phyloP scores from a whole-genome alignment of 2,888 invertebrate genomes.

The Muscina levida region DNA sequence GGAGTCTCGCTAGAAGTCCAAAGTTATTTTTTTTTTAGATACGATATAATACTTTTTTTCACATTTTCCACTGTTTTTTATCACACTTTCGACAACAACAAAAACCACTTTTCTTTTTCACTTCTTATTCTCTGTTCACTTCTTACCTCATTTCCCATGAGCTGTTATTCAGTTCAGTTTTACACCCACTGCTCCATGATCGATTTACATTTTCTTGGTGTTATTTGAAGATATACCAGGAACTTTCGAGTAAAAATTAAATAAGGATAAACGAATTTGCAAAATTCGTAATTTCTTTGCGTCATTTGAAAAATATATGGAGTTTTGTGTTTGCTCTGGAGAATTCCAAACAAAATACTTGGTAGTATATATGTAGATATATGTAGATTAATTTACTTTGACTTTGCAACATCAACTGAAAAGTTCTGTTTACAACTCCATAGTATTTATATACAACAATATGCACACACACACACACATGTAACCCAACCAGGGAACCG shows the following conservation, averaged over 20 bases:
- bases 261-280: neutral
- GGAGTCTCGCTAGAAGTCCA: no score
- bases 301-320: conserved; percentile 14
- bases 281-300: conserved; percentile 21
- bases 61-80: no score
- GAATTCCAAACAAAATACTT: neutral
- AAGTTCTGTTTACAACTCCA: conserved; percentile 60
- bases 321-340: conserved; percentile 5
- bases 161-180: neutral
- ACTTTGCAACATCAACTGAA: conserved; percentile 58
- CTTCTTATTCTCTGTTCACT: no score
- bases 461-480: neutral
- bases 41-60: no score
- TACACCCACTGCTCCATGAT: neutral
- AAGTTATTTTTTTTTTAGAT: no score
- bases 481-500: no score
- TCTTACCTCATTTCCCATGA: neutral
- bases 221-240: conserved; percentile 16
- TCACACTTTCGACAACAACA: no score
- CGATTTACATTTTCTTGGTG: neutral
- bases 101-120: no score
- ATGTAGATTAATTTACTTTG: conserved; percentile 44
- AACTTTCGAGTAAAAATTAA: no score
- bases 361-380: no score
- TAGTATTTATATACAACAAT: conserved; percentile 55